Evolutionary conservation across 2,113 vertebrate genomes (phyloP).

Genomic region (Callipepla californica): DNA sequence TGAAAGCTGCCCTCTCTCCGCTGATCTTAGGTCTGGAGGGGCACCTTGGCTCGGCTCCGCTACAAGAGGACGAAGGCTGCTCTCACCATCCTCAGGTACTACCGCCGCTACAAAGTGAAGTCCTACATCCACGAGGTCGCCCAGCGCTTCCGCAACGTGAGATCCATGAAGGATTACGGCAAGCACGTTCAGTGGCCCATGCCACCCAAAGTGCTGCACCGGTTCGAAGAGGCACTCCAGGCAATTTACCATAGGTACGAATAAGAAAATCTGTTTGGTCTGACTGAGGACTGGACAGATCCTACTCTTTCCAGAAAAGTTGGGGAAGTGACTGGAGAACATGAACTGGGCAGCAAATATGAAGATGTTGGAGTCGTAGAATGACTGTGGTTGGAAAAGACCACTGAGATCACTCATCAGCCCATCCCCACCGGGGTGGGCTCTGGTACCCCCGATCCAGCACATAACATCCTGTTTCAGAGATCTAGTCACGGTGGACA

Average conservation of each 20-base stretch:
- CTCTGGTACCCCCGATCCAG: not conserved
- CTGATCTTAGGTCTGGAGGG: conserved; percentile 89
- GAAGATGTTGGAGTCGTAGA: not conserved
- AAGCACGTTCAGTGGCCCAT: conserved; percentile 89
- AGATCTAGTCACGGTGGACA: fast-evolving
- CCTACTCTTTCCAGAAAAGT: not conserved
- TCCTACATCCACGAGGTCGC: conserved; percentile 89
- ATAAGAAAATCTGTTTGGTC: not conserved
- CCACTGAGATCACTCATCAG: too few species aligned
- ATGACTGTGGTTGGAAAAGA: too few species aligned
- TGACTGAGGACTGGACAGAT: not conserved
- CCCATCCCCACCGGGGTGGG: not conserved
- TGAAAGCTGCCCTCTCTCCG: not conserved
- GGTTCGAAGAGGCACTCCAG: conserved; percentile 88
- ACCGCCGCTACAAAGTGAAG: conserved; percentile 93
- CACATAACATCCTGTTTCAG: not conserved
- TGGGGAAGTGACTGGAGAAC: not conserved
- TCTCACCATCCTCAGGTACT: conserved; percentile 84
- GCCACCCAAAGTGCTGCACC: conserved; percentile 90
- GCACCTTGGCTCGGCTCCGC: conserved; percentile 89
- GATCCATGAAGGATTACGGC: conserved; percentile 87
- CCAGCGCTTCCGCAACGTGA: conserved; percentile 85
- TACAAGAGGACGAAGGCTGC: conserved; percentile 90
- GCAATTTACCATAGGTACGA: conserved; percentile 89
- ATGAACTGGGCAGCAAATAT: fast-evolving